Evolutionary conservation across 1,140 invertebrate species (phyloP).

Genomic region (Brachionus manjavacas): DNA sequence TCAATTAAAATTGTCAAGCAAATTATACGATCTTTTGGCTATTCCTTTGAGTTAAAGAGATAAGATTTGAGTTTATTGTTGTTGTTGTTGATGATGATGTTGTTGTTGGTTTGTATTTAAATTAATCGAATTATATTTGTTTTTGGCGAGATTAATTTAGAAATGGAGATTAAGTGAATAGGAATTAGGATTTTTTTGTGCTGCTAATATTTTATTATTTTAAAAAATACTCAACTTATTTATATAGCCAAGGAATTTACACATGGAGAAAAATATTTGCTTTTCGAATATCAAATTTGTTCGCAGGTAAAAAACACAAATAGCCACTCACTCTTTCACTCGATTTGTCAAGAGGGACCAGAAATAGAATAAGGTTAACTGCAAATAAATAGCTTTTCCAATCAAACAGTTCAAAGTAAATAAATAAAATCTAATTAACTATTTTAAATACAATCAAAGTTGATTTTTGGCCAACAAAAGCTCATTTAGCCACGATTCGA

Average conservation of each 20-base stretch:
- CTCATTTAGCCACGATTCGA: neutral
- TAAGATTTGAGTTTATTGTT: neutral
- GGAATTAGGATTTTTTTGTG: neutral
- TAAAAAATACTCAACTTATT: neutral
- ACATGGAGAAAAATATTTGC: neutral
- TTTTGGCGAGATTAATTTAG: neutral
- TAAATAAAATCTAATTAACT: slow-evolving; percentile 7
- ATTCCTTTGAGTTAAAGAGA: neutral
- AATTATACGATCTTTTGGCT: neutral
- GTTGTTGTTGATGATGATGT: neutral
- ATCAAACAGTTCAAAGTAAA: neutral
- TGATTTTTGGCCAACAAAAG: neutral
- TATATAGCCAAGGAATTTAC: slow-evolving; percentile 14
- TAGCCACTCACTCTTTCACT: neutral
- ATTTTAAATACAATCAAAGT: neutral
- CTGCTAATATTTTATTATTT: neutral
- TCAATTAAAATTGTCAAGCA: neutral
- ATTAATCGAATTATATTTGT: neutral
- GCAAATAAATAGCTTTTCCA: neutral
- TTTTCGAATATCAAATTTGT: neutral
- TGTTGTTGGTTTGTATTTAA: neutral
- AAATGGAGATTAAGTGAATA: neutral
- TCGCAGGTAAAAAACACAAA: neutral
- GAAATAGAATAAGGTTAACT: neutral
- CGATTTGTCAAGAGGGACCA: neutral